Percentiles rank a stretch among this genome's conserved stretches.
Evolutionary conservation across 2,888 invertebrate species (phyloP).

Genomic region (Leptinotarsa tumamoca): DNA sequence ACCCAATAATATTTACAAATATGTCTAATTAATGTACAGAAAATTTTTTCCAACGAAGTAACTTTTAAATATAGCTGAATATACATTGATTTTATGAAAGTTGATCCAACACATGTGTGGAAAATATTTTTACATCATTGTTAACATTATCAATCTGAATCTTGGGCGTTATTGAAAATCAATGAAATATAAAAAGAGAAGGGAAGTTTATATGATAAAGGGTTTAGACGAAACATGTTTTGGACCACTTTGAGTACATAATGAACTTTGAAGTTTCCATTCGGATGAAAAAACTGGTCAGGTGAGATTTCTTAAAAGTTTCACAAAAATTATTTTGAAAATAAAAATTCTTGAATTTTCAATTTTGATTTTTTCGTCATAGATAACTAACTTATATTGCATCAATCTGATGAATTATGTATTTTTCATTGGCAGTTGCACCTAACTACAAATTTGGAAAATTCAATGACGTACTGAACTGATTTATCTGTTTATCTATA

Average conservation of each 20-base stretch:
- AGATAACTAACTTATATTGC: too few species aligned
- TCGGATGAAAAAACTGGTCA: not conserved
- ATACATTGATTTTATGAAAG: not conserved
- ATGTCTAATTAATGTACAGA: conserved; percentile 37
- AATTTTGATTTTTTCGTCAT: too few species aligned
- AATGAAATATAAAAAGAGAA: too few species aligned
- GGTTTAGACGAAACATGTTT: not conserved
- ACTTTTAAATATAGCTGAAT: not conserved
- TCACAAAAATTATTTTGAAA: not conserved
- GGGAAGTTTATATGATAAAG: too few species aligned
- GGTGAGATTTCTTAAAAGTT: not conserved
- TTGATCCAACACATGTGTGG: not conserved
- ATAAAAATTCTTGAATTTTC: too few species aligned
- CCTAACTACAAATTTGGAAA: too few species aligned
- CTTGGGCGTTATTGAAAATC: too few species aligned
- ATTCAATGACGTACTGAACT: too few species aligned
- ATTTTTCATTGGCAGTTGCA: too few species aligned
- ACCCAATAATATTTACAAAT: conserved; percentile 36
- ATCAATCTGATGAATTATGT: too few species aligned
- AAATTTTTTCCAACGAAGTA: not conserved
- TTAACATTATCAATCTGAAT: not conserved
- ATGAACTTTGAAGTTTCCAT: not conserved
- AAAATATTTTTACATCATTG: not conserved
- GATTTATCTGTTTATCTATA: too few species aligned
- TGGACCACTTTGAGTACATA: not conserved